These are phyloP conservation scores for Macropodus opercularis DNA, from an alignment of 2,797 vertebrate genomes.

Conservation along the genomic window DNA sequence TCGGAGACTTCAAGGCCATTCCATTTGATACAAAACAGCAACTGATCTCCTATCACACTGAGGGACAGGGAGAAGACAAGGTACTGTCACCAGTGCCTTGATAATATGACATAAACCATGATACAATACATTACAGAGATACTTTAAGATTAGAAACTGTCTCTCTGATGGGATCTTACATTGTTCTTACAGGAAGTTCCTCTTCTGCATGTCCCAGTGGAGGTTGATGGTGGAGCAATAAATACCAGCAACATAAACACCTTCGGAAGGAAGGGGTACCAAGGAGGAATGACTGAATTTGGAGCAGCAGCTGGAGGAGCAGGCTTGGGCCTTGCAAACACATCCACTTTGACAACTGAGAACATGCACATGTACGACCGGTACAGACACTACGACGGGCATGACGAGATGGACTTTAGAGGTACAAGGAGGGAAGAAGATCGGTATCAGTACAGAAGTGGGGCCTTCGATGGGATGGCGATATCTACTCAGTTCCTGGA, in stretches of 20 bases:
- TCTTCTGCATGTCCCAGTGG: constrained; percentile 34
- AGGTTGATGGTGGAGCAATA: neutral
- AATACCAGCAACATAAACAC: neutral
- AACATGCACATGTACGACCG: constrained; percentile 18
- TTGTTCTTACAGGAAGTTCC: constrained; percentile 62
- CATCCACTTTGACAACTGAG: constrained; percentile 11
- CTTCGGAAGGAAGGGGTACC: accelerated
- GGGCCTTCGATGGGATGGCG: constrained; percentile 66
- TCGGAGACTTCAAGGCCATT: constrained; percentile 79
- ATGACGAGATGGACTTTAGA: constrained; percentile 1
- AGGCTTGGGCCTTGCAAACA: neutral
- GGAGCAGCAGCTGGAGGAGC: neutral
- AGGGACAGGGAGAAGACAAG: constrained; percentile 92
- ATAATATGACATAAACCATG: neutral
- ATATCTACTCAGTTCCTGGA: constrained; percentile 67
- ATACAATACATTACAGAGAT: neutral
- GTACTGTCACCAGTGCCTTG: constrained; percentile 60
- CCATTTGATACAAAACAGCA: constrained; percentile 81
- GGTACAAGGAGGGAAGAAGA: constrained; percentile 30
- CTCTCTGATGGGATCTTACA: neutral
- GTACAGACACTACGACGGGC: constrained; percentile 2
- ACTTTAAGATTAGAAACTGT: neutral
- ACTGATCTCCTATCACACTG: constrained; percentile 89
- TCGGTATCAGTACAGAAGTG: neutral
- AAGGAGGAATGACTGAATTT: neutral